phyloP scores from a whole-genome alignment of 2,888 invertebrate genomes.

The Acanthococcus lagerstroemiae region DNA sequence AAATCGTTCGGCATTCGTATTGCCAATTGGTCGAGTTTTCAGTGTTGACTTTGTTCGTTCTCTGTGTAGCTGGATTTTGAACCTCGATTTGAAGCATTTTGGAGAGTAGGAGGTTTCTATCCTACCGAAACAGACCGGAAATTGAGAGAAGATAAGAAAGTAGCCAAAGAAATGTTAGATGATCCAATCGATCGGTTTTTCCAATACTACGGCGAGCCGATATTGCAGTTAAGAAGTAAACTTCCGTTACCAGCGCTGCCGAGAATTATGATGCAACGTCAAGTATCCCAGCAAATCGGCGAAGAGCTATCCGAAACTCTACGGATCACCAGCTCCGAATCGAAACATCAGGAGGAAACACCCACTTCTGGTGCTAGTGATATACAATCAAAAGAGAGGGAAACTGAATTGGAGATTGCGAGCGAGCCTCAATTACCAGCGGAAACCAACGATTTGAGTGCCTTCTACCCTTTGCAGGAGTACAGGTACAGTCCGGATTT shows the following conservation, averaged over 20 bases:
- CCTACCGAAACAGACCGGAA: conserved; percentile 43
- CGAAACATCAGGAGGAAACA: background rate
- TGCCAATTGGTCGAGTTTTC: background rate
- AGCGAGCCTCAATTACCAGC: background rate
- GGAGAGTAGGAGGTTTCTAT: conserved; percentile 66
- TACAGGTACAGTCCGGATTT: conserved; percentile 47
- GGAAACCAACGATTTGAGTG: background rate
- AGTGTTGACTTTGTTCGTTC: background rate
- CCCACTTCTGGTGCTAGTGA: too few species aligned
- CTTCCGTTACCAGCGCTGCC: conserved; percentile 53
- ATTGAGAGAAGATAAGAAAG: conserved; percentile 36
- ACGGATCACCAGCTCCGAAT: background rate
- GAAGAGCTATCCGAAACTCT: background rate
- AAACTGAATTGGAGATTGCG: background rate
- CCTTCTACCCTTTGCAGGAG: conserved; percentile 10
- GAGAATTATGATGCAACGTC: background rate
- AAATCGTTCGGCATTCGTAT: conserved; percentile 1
- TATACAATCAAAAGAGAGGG: too few species aligned
- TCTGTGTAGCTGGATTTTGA: conserved; percentile 56
- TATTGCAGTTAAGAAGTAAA: conserved; percentile 57
- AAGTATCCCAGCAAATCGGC: conserved; percentile 1
- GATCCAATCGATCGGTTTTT: conserved; percentile 55
- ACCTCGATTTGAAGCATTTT: conserved; percentile 74
- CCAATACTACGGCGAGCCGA: conserved; percentile 60
- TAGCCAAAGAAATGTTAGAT: conserved; percentile 44